phyloP scores from a whole-genome alignment of 2,888 invertebrate genomes.

The Lissonota sp. region DNA sequence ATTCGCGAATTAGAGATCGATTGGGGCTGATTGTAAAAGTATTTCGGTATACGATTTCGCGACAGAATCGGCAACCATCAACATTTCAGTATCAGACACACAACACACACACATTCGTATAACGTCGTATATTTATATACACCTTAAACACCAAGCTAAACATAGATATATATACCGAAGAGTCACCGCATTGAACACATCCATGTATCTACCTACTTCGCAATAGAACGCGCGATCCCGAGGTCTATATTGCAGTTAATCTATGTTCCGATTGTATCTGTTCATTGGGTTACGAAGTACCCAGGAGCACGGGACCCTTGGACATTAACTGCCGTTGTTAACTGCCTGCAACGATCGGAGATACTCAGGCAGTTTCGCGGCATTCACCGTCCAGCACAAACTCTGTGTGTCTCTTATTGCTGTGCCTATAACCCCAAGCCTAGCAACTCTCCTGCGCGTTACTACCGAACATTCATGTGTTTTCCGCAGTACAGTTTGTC shows the following conservation, averaged over 20 bases:
- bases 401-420: conserved; percentile 46
- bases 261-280: conserved; percentile 82
- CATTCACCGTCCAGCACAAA: conserved; percentile 74
- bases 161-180: background rate
- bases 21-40: conserved; percentile 62
- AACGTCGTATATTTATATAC: background rate
- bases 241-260: conserved; percentile 82
- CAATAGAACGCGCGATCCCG: conserved; percentile 64
- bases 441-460: no score
- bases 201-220: conserved; percentile 4
- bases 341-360: conserved; percentile 80
- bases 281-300: conserved; percentile 82
- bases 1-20: conserved; percentile 66
- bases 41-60: conserved; percentile 67
- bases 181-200: conserved; percentile 26
- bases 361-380: conserved; percentile 79
- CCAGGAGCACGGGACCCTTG: conserved; percentile 77
- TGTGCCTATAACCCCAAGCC: conserved; percentile 5
- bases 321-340: conserved; percentile 83
- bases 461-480: background rate
- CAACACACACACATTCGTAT: background rate
- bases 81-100: conserved; percentile 16
- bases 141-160: background rate
- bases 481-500: background rate
- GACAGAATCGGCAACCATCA: conserved; percentile 27